Base-by-base conservation (phyloP, 2,113 vertebrate species). In the Dasyurus viverrinus region DNA sequence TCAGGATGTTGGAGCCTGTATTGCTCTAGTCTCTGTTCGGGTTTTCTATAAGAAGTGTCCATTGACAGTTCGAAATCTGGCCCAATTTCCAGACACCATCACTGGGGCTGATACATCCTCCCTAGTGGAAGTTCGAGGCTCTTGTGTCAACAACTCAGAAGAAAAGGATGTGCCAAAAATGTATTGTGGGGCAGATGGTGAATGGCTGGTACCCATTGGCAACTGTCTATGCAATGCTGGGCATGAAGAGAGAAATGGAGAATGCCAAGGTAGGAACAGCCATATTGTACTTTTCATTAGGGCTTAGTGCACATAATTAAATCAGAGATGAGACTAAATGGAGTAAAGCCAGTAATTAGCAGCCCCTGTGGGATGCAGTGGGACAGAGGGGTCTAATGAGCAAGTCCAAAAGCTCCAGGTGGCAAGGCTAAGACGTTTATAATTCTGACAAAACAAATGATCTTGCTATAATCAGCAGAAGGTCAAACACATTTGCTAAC, bases 141-240 rank as follows among this genome's bases (percentile, higher is more conserved):
- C 99, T 22, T 99, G 99, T 53, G 99, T 99, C 98, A 99, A 99
- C 98, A 99, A 99, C 98, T 99, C 99, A 0, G 99, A 99, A 97
- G 99, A 99, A 97, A 99, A 99, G 97, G 99, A 99, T 98, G 99
- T 99, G 98, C 99, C 99, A 96, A 99, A 99, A 98, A 99, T 99
- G 99, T 99, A 99, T 98, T 99, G 99, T 2, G 99, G 99, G 95
- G 99, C 99, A 94, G 99, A 99, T 96, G 99, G 99, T 0, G 99
- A 99, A 95, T 99, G 99, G 99, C 98, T 99, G 98, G 99, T 99
- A 94, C 99, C 99, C 97, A 99, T 99, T 98, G 99, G 99, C 98
- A 99, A 99, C 98, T 99, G 99, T 94, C 95, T 99, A 36, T 99
- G 99, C 98, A 99, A 99, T 30, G 99, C 99, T 92, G 99, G 99